phyloP scores from a whole-genome alignment of 2,113 vertebrate genomes.

The Lathamus discolor region DNA sequence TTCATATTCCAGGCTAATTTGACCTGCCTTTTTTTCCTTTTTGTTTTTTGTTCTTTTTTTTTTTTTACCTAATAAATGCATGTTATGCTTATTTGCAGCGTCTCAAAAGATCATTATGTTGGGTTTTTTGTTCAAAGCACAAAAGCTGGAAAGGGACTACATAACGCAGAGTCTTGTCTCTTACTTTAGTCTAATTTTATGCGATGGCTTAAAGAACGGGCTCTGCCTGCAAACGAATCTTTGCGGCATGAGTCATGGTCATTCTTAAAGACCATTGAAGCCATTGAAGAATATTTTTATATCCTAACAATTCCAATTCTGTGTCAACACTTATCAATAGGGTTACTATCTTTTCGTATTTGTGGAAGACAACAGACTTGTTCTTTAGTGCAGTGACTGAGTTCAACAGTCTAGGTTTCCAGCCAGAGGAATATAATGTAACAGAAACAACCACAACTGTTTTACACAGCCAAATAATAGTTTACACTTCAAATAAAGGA shows the following conservation, averaged over 20 bases:
- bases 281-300: background rate
- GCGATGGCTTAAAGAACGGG: background rate
- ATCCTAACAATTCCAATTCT: background rate
- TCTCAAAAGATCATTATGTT: background rate
- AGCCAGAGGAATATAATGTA: background rate
- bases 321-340: background rate
- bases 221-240: background rate
- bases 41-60: background rate
- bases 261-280: background rate
- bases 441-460: background rate
- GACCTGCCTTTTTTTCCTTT: background rate
- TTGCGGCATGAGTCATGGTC: background rate
- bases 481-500: background rate
- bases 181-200: background rate
- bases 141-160: background rate
- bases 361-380: background rate
- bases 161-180: background rate
- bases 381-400: background rate
- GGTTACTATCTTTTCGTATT: background rate
- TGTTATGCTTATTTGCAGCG: background rate
- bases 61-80: background rate
- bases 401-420: background rate
- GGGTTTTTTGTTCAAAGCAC: background rate
- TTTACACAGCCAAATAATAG: background rate
- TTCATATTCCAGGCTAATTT: background rate